phyloP scores from a whole-genome alignment of 2,888 invertebrate genomes.

The Agrotis clavis region DNA sequence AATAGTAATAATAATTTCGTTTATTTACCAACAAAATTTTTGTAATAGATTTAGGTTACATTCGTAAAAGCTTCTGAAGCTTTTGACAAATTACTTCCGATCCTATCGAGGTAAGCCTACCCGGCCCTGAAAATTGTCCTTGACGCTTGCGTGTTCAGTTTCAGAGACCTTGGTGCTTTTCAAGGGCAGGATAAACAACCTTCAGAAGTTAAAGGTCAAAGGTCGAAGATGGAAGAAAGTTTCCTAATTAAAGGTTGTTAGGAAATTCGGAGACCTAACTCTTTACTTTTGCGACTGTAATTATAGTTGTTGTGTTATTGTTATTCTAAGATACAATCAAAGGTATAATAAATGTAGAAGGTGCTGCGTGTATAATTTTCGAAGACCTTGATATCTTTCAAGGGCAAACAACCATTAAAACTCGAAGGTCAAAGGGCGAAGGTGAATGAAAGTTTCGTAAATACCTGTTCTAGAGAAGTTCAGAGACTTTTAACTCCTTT shows the following conservation, averaged over 20 bases:
- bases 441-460: constrained; percentile 2
- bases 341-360: no score
- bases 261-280: no score
- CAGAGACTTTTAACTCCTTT: constrained; percentile 9
- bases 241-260: background rate
- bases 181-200: constrained; percentile 49
- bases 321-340: no score
- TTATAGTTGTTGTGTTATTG: no score
- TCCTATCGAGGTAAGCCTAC: constrained; percentile 9
- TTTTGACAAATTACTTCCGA: constrained; percentile 33
- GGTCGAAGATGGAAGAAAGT: constrained; percentile 4
- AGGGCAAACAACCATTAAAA: constrained; percentile 45
- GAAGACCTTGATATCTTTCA: constrained; percentile 50
- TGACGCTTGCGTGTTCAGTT: constrained; percentile 51
- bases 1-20: no score
- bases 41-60: background rate
- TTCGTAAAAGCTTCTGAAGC: background rate
- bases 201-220: constrained; percentile 40
- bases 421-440: constrained; percentile 33
- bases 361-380: constrained; percentile 44
- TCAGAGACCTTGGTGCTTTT: constrained; percentile 44
- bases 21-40: no score
- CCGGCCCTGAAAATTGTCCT: constrained; percentile 53
- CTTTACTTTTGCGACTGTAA: no score
- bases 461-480: constrained; percentile 23